phyloP scores from a whole-genome alignment of 2,113 vertebrate species.

The Mohoua ochrocephala region DNA sequence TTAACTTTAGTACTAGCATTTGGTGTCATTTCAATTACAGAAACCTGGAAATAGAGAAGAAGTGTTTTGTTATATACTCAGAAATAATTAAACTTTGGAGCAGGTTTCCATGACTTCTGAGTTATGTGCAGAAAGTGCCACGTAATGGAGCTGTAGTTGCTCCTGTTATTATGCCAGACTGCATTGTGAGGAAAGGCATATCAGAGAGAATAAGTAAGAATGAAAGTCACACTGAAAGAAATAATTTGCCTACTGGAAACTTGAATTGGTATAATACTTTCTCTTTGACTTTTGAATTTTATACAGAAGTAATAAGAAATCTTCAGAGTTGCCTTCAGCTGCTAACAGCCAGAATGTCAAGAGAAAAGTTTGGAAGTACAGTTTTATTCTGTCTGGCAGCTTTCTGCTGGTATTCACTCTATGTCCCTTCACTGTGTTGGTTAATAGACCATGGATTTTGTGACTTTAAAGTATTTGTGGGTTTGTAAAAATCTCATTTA shows the following conservation, averaged over 20 bases:
- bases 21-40: constrained; percentile 15
- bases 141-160: background rate
- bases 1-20: background rate
- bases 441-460: background rate
- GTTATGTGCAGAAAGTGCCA: background rate
- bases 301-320: background rate
- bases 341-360: background rate
- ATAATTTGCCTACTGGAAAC: constrained; percentile 8
- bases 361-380: background rate
- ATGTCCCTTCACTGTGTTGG: background rate
- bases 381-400: background rate
- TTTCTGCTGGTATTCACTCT: background rate
- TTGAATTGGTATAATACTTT: background rate
- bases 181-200: background rate
- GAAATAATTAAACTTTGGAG: constrained; percentile 22
- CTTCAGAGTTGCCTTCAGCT: background rate
- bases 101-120: background rate
- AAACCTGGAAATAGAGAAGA: background rate
- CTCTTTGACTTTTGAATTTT: background rate
- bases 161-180: background rate
- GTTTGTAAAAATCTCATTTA: background rate
- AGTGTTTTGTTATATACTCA: background rate
- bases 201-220: background rate
- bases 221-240: constrained; percentile 1
- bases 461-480: background rate